Conservation (phyloP, 2,797 vertebrate species). For the Enteromius treurensis region DNA sequence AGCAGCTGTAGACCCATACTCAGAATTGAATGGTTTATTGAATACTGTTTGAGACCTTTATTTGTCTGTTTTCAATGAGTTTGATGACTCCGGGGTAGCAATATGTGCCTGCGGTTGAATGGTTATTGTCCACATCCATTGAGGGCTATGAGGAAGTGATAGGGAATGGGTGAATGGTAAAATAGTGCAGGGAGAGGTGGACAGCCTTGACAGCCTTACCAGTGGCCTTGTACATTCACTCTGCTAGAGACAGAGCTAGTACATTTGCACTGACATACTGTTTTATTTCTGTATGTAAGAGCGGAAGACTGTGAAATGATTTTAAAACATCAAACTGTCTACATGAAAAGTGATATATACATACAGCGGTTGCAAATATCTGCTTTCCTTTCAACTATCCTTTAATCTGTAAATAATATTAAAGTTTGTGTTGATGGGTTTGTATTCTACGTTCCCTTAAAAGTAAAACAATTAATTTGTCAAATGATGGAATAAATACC, state of each 20-base stretch:
- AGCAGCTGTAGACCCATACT: constrained; percentile 42
- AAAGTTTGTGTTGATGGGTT: neutral
- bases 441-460: neutral
- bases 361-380: neutral
- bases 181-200: constrained; percentile 13
- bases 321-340: constrained; percentile 16
- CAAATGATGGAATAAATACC: neutral
- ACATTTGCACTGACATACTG: constrained; percentile 37
- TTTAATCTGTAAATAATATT: neutral
- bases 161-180: constrained; percentile 1
- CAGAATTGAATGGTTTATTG: constrained; percentile 56
- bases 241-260: neutral
- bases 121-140: constrained; percentile 50
- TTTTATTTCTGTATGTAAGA: constrained; percentile 5
- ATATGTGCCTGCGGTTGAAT: constrained; percentile 38
- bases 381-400: constrained; percentile 9
- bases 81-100: constrained; percentile 54
- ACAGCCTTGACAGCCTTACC: constrained; percentile 34
- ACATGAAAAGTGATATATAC: neutral
- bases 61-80: constrained; percentile 49
- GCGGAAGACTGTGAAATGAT: neutral
- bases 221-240: constrained; percentile 60
- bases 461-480: neutral
- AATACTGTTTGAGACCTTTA: constrained; percentile 49
- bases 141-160: constrained; percentile 7